phyloP scores from a whole-genome alignment of 2,888 invertebrate species.

The Ormia ochracea region DNA sequence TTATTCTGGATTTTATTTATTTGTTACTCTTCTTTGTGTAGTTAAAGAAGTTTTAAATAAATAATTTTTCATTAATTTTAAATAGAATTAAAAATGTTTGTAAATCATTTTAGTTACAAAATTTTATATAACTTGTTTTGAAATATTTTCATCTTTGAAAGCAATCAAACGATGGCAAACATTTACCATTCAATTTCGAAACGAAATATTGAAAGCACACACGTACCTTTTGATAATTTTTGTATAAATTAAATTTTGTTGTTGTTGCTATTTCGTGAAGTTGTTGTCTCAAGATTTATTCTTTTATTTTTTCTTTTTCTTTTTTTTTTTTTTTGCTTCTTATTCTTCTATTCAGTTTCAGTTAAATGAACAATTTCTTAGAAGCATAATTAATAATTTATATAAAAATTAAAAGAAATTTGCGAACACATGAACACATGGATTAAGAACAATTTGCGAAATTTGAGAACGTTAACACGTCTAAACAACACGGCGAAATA shows the following conservation, averaged over 20 bases:
- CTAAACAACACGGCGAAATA: conserved; percentile 71
- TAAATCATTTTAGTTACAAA: conserved; percentile 19
- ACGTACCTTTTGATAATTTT: conserved; percentile 11
- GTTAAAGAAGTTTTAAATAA: neutral
- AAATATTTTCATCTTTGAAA: conserved; percentile 31
- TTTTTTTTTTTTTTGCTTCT: neutral
- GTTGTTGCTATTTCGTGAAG: neutral
- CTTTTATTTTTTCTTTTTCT: neutral
- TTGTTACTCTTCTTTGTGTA: neutral
- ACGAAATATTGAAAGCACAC: conserved; percentile 38
- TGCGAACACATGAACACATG: conserved; percentile 42
- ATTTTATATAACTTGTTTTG: conserved; percentile 1
- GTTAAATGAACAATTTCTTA: conserved; percentile 20
- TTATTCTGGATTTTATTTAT: neutral
- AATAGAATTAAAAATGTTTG: neutral
- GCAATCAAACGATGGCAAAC: conserved; percentile 27
- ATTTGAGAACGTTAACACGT: conserved; percentile 65
- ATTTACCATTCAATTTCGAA: conserved; percentile 16
- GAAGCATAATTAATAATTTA: neutral
- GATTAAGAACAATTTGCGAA: conserved; percentile 48
- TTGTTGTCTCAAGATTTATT: neutral
- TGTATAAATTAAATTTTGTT: neutral
- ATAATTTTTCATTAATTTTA: neutral
- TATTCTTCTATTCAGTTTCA: conserved; percentile 4
- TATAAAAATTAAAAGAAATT: conserved; percentile 7